These are phyloP conservation scores for Emmelina monodactyla DNA, from an alignment of 2,888 invertebrate species.

Conservation along the genomic window DNA sequence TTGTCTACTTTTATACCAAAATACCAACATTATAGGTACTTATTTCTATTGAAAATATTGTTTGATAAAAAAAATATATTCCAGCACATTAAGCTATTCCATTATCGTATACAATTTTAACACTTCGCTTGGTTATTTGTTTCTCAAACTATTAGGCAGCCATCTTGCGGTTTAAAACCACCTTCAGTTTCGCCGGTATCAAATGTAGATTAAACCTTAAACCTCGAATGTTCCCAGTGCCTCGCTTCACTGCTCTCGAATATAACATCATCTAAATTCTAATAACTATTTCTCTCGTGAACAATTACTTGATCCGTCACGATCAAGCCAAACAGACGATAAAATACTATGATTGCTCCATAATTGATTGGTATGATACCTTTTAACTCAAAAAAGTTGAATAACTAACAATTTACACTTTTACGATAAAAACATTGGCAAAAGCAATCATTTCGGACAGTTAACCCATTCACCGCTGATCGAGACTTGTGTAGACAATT, in stretches of 20 bases:
- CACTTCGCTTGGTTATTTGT: neutral
- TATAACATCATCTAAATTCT: constrained; percentile 41
- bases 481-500: no score
- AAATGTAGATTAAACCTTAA: constrained; percentile 49
- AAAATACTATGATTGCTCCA: constrained; percentile 36
- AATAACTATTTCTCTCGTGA: constrained; percentile 57
- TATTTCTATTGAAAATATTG: neutral
- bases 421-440: no score
- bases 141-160: constrained; percentile 13
- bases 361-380: constrained; percentile 32
- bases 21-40: no score
- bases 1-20: no score
- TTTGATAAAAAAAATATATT: neutral
- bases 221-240: constrained; percentile 57
- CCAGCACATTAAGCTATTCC: neutral
- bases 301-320: constrained; percentile 56
- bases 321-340: constrained; percentile 35
- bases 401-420: no score
- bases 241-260: constrained; percentile 47
- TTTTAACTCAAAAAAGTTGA: no score
- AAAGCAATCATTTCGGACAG: no score
- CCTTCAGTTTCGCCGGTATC: constrained; percentile 42
- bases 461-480: no score
- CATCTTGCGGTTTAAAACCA: constrained; percentile 37
- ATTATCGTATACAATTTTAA: neutral